A percentile compares a stretch with the other conserved stretches of the same genome.
phyloP scores from a whole-genome alignment of 2,113 vertebrate species.

The Elanus axillaris region DNA sequence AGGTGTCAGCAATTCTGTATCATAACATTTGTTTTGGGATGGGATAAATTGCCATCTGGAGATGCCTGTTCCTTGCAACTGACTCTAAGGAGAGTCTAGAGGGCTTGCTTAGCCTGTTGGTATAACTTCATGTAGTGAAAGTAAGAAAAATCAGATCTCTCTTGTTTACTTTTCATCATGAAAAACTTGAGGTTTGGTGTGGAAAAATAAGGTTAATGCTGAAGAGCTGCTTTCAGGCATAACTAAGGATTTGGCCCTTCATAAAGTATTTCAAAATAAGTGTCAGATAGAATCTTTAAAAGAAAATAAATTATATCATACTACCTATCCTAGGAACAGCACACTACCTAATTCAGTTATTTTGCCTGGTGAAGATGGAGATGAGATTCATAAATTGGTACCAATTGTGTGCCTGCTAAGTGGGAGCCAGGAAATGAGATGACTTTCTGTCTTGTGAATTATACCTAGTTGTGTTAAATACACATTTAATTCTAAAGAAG shows the following conservation, averaged over 20 bases:
- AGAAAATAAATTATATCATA: background rate
- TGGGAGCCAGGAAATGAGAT: background rate
- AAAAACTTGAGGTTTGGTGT: background rate
- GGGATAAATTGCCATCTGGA: background rate
- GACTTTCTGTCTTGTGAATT: background rate
- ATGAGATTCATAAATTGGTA: background rate
- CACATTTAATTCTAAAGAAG: background rate
- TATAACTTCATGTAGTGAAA: background rate
- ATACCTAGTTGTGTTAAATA: background rate
- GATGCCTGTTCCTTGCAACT: background rate
- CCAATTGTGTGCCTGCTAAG: background rate
- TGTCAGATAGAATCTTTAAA: background rate
- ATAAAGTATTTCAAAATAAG: background rate
- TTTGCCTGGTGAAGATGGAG: background rate
- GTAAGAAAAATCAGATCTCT: background rate
- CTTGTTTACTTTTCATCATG: background rate
- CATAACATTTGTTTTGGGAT: background rate
- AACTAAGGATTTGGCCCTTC: background rate
- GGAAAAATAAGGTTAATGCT: background rate
- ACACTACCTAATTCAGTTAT: background rate
- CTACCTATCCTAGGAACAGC: background rate
- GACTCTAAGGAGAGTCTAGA: background rate
- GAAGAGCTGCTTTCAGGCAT: background rate
- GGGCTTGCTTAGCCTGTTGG: background rate
- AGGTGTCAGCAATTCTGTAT: background rate